phyloP scores from a whole-genome alignment of 1,140 invertebrate genomes.

The Rhyacophila brunnea region DNA sequence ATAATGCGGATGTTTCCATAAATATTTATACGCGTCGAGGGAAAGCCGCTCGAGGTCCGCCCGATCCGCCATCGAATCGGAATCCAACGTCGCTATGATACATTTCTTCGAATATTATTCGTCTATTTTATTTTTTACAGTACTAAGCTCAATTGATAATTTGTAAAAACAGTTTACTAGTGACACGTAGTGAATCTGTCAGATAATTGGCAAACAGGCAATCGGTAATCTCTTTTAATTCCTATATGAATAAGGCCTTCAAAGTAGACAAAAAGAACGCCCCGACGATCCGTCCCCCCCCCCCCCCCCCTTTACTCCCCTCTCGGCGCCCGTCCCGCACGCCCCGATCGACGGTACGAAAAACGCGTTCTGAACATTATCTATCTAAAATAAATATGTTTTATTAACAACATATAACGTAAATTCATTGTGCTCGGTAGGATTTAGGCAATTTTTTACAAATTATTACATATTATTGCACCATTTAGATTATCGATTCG shows the following conservation, averaged over 20 bases:
- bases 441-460: slow-evolving; percentile 36
- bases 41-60: slow-evolving; percentile 24
- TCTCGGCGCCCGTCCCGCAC: slow-evolving; percentile 5
- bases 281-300: slow-evolving; percentile 13
- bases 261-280: slow-evolving; percentile 35
- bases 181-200: slow-evolving; percentile 33
- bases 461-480: slow-evolving; percentile 37
- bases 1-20: slow-evolving; percentile 2
- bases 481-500: slow-evolving; percentile 35
- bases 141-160: slow-evolving; percentile 38
- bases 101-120: slow-evolving; percentile 28
- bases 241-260: slow-evolving; percentile 37
- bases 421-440: slow-evolving; percentile 37
- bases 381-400: slow-evolving; percentile 38
- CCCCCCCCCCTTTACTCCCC: not conserved
- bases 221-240: slow-evolving; percentile 35
- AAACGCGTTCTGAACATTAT: slow-evolving; percentile 36
- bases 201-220: slow-evolving; percentile 37
- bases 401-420: slow-evolving; percentile 37
- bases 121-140: slow-evolving; percentile 31
- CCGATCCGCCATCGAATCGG: slow-evolving; percentile 30
- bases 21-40: slow-evolving; percentile 13
- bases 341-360: slow-evolving; percentile 18
- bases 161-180: slow-evolving; percentile 35
- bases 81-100: slow-evolving; percentile 25